A percentile compares a stretch with the other conserved stretches of the same genome.
Conservation (phyloP, 2,113 vertebrate genomes). For the Plecturocebus donacophilus region DNA sequence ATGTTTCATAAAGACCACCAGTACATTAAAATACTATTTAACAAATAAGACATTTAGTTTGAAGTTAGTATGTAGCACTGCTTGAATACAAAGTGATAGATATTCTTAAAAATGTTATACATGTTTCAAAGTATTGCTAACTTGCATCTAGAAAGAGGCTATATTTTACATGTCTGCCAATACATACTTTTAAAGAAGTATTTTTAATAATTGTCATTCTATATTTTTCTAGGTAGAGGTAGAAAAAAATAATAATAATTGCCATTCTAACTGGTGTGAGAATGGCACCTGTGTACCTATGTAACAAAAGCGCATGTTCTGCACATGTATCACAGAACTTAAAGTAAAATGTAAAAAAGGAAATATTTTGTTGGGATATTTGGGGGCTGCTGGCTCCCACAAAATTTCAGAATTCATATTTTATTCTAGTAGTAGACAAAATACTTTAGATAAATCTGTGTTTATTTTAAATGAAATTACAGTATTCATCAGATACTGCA, state of each 20-base stretch:
- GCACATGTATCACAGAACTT: too few relatives aligned
- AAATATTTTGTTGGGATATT: neutral
- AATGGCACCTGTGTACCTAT: too few relatives aligned
- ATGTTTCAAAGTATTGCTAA: neutral
- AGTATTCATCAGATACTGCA: neutral
- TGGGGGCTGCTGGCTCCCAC: neutral
- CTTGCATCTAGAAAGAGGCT: neutral
- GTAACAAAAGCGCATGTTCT: too few relatives aligned
- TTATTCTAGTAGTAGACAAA: neutral
- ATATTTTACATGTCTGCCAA: neutral
- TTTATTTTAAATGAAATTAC: neutral
- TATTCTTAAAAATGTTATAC: neutral
- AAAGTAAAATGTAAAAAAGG: too few relatives aligned
- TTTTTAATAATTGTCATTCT: too few relatives aligned
- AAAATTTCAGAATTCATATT: neutral
- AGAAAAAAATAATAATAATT: too few relatives aligned
- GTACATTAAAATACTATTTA: neutral
- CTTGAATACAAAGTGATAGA: neutral
- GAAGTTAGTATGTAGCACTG: neutral
- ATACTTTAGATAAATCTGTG: neutral
- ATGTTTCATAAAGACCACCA: neutral
- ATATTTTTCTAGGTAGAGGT: too few relatives aligned
- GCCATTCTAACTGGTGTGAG: too few relatives aligned
- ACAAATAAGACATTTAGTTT: neutral
- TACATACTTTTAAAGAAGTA: neutral